Conservation (phyloP, 1,140 invertebrate species). For the Saccostrea echinata region DNA sequence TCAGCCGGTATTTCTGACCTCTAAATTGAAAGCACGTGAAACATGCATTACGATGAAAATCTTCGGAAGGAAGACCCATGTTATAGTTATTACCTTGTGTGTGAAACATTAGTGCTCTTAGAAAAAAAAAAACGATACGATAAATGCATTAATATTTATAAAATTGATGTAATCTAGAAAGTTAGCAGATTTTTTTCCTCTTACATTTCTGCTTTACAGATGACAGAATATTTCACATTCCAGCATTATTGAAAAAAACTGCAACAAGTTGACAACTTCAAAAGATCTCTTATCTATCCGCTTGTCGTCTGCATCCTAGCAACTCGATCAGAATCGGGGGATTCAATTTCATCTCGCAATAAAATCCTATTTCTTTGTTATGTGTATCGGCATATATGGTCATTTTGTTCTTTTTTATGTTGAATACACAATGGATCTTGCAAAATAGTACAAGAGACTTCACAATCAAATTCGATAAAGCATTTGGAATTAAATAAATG, state of each 20-base stretch:
- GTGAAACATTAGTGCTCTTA: not conserved
- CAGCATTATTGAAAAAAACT: slow-evolving; percentile 13
- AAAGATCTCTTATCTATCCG: slow-evolving; percentile 17
- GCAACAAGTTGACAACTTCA: slow-evolving; percentile 34
- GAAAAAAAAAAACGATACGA: not conserved
- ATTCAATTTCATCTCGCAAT: slow-evolving; percentile 37
- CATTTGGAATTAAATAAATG: slow-evolving; percentile 39
- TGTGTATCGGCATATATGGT: slow-evolving; percentile 24
- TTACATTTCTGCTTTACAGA: not conserved
- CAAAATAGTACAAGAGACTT: slow-evolving; percentile 16
- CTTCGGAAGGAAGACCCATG: slow-evolving; percentile 11
- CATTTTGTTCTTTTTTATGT: slow-evolving; percentile 31
- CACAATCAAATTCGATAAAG: slow-evolving; percentile 32
- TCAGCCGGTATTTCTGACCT: no score
- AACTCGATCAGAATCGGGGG: not conserved
- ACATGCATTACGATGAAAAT: not conserved
- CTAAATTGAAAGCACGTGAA: not conserved
- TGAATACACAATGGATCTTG: slow-evolving; percentile 32
- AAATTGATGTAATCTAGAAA: not conserved
- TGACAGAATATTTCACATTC: slow-evolving; percentile 18
- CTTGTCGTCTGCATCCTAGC: slow-evolving; percentile 25
- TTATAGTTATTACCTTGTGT: not conserved
- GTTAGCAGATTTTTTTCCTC: not conserved
- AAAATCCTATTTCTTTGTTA: slow-evolving; percentile 33
- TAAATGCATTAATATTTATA: not conserved